Evolutionary conservation across 2,888 invertebrate species (phyloP), one percentile per base, ranked within the genome.

Genomic region (Aricia artaxerxes): DNA sequence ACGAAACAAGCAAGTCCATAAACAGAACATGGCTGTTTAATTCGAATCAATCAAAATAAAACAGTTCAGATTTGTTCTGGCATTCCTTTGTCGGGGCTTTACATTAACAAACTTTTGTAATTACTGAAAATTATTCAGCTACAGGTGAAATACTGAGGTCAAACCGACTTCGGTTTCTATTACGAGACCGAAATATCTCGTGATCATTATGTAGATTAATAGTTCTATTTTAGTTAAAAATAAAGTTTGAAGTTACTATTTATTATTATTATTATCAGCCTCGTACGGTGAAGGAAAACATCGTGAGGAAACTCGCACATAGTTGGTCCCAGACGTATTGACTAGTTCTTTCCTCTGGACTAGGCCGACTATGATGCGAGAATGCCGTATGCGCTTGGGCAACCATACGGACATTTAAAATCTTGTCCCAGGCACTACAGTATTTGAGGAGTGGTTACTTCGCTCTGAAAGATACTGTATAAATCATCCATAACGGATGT

Each of bases 51-150:
- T 76, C 76, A 57, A 76, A 75, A 75, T 75, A 49, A 53, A 76
- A 53, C 31, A 53, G 57, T 49, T 76, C 76, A 53, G 76, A 76
- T 76, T 76, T 76, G 76, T 57, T 76, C 57, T 5, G 57, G 76
- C 16, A 35, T 76, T 76, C 76, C 76, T 76, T 76, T 76, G 76
- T 76, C 24, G n/a, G 35, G 53, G 1, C 57, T 76, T 57, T 75
- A 75, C 53, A 75, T 53, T 75, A 35, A 57, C 35, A 76, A 76
- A 76, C 76, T 76, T 76, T 76, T 76, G 76, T 76, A 76, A 76
- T 76, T 76, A 76, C 76, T 35, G 76, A 35, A 76, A 76, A 76
- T 49, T 49, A 75, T 76, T 57, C 24, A 16, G 53, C 57, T 76
- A 57, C 57, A 76, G 53, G 76, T 76, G 76, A 76, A 76, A 53